Evolutionary conservation across 37 sponge, comb jelly and placozoan genomes (phyloP), one percentile per base, ranked within the genome.

Genomic region (Eunapius fragilis): DNA sequence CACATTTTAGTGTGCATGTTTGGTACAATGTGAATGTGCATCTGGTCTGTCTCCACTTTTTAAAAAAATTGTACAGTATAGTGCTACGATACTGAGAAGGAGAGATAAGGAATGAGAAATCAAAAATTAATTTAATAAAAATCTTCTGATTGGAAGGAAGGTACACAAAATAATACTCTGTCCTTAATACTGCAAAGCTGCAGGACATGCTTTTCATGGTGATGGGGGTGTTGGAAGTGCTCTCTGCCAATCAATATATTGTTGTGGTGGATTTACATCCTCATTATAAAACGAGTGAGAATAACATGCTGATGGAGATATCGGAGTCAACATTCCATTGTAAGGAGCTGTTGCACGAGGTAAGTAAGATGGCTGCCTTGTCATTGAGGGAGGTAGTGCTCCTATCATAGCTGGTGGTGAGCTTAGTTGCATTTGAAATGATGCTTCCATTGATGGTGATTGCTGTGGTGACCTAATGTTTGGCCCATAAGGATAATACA

Each of bases 221-320:
- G 87, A 80, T 25, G 67, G 31, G 10, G 87, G 81, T 34, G 87
- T 70, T 11, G 80, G 87, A 17, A 80, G 24, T 14, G 74, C 67
- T 32, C 80, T 79, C 36, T 80, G 87, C 87, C 87, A 87, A 7
- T 87, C 87, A 72, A 68, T n/a, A 49, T 77, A 26, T 88, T 83
- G 34, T 82, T 31, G 80, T 5, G 80, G 17, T 23, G 78, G 73
- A 72, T 31, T 30, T 9, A 30, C 31, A 25, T 72, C 28, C 12
- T 72, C 31, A 22, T 72, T 30, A 32, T 32, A 72, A 32, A 32
- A 32, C 1, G 73, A 72, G 31, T 25, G 76, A 76, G 45, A 22
- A 77, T 48, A 50, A 27, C 72, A n/a, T 0, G 88, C 41, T n/a
- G 83, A 69, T 36, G 88, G 82, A 37, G 83, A 78, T 37, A 82